Percentiles rank a stretch among this genome's conserved stretches.
phyloP scores from a whole-genome alignment of 2,888 invertebrate genomes.

The Heliconius aoede region DNA sequence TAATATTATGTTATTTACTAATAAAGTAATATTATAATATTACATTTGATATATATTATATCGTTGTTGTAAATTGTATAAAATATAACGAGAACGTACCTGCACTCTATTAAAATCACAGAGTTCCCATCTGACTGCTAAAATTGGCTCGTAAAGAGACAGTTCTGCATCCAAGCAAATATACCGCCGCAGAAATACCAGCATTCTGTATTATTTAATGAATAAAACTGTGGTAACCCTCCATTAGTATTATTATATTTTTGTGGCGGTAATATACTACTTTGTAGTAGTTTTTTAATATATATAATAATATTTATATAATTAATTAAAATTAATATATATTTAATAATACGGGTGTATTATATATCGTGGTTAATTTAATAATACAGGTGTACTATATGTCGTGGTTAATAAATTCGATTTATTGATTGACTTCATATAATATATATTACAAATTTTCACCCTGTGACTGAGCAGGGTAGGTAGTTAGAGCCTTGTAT shows the following conservation, averaged over 20 bases:
- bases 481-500: no score
- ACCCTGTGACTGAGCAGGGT: no score
- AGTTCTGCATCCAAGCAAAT: conserved; percentile 34
- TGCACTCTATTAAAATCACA: conserved; percentile 26
- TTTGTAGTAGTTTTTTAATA: not conserved
- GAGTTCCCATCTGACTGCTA: conserved; percentile 27
- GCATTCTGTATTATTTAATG: conserved; percentile 37
- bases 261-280: not conserved
- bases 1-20: no score
- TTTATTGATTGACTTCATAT: not conserved
- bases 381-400: no score
- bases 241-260: conserved; percentile 30
- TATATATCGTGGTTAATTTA: not conserved
- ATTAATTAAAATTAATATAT: no score
- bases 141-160: conserved; percentile 39
- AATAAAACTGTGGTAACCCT: conserved; percentile 19
- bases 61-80: not conserved
- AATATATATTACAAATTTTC: no score
- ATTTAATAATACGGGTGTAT: no score
- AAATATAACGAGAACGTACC: not conserved
- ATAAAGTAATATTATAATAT: no score
- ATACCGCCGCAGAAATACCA: conserved; percentile 25
- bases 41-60: not conserved
- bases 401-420: not conserved
- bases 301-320: no score